Base-by-base conservation (phyloP, 2,797 vertebrate genomes). In the Pipistrellus nathusii region DNA sequence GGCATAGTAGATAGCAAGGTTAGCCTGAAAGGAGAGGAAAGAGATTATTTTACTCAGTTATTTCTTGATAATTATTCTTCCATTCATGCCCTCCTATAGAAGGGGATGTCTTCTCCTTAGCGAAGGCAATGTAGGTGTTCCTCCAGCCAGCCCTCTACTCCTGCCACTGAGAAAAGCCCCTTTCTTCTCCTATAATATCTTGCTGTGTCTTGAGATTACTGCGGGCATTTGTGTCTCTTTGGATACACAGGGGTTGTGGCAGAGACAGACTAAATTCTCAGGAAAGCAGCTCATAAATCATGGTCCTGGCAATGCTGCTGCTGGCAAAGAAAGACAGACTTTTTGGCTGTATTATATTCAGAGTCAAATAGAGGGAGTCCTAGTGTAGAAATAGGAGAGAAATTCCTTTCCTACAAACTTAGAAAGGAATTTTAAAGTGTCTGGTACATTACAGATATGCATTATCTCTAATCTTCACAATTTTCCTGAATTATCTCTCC, bases 361-460 rank as follows among this genome's bases (percentile, higher is more conserved):
- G 46, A 85, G 53, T 82, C 64, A 93, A 91, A 82, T 1, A 72
- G 64, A 72, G 46, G 20, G 57, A 85, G 32, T 85, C 32, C 48
- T 51, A 62, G 11, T 32, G 32, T 51, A 93, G 57, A 83, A 38
- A 92, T 0, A 80, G 38, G 76, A 90, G 32, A 95, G 51, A 55
- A 90, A 64, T 30, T 14, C 15, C 4, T 62, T 27, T 53, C 66
- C 44, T 17, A 78, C 11, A 5, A 80, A 62, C 68, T 9, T 62
- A 46, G 80, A 44, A 87, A 94, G 55, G n/a, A 68, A 78, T 73
- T 87, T 92, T 77, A 84, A 94, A 69, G 68, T 78, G 12, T 17
- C 55, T 25, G 13, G 18, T 17, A 41, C 38, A 73, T 59, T 78
- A 15, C 12, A 85, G 72, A 91, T 13, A 85, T 21, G 72, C 0